Conservation (phyloP, 2,113 vertebrate species). For the Chamaea fasciata region DNA sequence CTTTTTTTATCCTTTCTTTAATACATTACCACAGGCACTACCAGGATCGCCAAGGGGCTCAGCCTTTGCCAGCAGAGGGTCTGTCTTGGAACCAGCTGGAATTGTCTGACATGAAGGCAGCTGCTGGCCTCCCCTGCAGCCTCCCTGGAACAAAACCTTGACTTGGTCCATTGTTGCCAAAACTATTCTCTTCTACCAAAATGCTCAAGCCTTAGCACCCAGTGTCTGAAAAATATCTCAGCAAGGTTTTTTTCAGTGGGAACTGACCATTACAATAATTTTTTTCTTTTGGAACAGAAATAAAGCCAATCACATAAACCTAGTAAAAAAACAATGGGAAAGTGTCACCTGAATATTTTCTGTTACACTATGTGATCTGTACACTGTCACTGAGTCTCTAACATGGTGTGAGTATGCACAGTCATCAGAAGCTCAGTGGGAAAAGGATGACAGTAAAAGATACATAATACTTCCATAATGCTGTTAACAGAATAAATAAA, state of each 20-base stretch:
- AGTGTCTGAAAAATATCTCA: background rate
- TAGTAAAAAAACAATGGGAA: background rate
- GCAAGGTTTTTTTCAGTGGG: background rate
- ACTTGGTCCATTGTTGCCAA: background rate
- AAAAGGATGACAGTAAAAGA: background rate
- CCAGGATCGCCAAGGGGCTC: accelerated
- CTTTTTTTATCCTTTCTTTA: background rate
- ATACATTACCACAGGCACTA: background rate
- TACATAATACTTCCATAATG: background rate
- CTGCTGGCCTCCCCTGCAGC: background rate
- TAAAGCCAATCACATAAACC: background rate
- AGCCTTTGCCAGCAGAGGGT: background rate
- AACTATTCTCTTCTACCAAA: background rate
- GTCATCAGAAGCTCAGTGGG: background rate
- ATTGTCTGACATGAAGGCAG: background rate
- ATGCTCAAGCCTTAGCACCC: background rate
- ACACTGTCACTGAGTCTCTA: background rate
- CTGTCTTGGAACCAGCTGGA: background rate
- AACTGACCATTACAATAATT: background rate
- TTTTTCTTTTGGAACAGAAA: background rate
- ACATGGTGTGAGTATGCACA: background rate
- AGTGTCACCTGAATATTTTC: background rate
- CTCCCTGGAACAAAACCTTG: background rate
- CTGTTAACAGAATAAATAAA: background rate
- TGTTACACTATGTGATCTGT: background rate